Evolutionary conservation across 2,797 vertebrate species (phyloP), one percentile per base, ranked within the genome.

Genomic region (Coilia nasus): DNA sequence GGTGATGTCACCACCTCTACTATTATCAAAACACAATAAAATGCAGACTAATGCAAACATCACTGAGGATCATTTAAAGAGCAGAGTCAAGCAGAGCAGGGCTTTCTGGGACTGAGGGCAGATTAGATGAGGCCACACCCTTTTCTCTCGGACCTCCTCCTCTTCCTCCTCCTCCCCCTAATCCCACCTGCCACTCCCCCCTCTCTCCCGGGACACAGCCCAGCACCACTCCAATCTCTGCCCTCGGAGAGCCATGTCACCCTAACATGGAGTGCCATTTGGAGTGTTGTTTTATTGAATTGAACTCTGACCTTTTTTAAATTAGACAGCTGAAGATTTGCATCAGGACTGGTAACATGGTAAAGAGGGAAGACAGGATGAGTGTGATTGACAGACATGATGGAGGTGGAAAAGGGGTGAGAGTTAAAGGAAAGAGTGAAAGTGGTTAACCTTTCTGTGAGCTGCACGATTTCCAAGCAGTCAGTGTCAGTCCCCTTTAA

Each of bases 1-100:
- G 95, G 94, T 97, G 96, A 97, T 96, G 97, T 98, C 97, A 97
- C 95, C 90, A 88, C 90, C 91, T 91, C 89, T 86, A 89, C 85
- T 92, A 89, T 90, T 84, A 93, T 92, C 86, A 91, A 71, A 62
- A 81, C 41, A 35, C 56, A 89, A 54, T 41, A 15, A 75, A 6
- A 67, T 15, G 25, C 31, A 21, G 10, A 71, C 64, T 5, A 2
- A 75, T 23, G 25, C 62, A 67, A 31, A 31, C n/a, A 67, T n/a
- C 10, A 67, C 6, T 67, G 35, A 41, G 14, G 41, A 6, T 21
- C 31, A 10, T 21, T 12, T 41, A 3, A 78, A 78, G 50, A 78
- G 1, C 35, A 5, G 21, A 78, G 31, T 75, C 1, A 10, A 44
- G 67, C 67, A 35, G 28, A 64, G 62, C 62, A 28, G 15, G 64